Base-by-base conservation (phyloP, 2,797 vertebrate genomes). In the Halcyon chelicuti region DNA sequence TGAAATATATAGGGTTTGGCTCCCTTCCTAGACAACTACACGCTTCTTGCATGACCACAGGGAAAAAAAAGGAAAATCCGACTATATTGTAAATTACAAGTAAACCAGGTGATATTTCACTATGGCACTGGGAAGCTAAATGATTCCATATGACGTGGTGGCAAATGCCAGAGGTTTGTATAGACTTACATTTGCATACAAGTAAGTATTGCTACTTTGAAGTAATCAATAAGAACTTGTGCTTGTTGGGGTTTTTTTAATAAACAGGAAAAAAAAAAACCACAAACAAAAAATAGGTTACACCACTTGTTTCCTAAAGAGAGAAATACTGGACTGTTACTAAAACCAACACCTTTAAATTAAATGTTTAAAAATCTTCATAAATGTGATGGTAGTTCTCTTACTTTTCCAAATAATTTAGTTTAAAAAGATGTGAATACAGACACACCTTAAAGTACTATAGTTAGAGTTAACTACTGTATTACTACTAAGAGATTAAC, bases 1-100 rank as follows among this genome's bases (percentile, higher is more conserved):
- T 35, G 47, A 74, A 65, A 86, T 28, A 47, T 12, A 25, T 7
- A 44, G 35, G n/a, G 1, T 79, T 46, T 91, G 92, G 81, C 72
- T 94, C 40, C 55, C 44, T 75, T 86, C 82, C 87, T 66, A 81
- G 62, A 83, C n/a, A 90, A 37, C 72, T 58, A 60, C 42, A 80
- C 0, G 0, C 16, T 72, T 78, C 90, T 84, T 44, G 44, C 0
- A 1, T 68, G 61, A 74, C 75, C 63, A 72, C 68, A 51, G 49
- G 67, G 40, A 42, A 42, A 82, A 85, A 68, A 86, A 0, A 39
- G 40, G 65, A 81, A 68, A 86, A 81, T 61, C 23, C 35, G 74
- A 55, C 0, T 61, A 25, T 21, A 60, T 37, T 81, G 47, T 44
- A 63, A 40, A 33, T 61, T 52, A 14, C 2, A 62, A 54, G 23